Evolutionary conservation across 2,888 invertebrate species (phyloP), one percentile per base, ranked within the genome.

Genomic region (Resseliella maxima): DNA sequence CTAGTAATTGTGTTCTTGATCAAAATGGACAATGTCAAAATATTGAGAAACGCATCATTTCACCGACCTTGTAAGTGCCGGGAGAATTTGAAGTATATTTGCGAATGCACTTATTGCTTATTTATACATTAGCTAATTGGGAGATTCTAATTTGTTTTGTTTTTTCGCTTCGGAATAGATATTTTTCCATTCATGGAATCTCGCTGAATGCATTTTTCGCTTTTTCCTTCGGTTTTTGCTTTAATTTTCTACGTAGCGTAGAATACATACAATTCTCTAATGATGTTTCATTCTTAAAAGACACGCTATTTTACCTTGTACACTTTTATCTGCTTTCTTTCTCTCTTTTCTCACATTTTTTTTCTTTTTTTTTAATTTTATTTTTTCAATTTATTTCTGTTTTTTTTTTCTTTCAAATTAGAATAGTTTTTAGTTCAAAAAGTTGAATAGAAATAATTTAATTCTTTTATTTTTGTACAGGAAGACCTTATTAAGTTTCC

Each of bases 21-120:
- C 72, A 72, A 31, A 31, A 72, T 72, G 72, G 72, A 31, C 72
- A 72, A 72, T 72, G 72, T 15, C 72, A 72, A 72, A 72, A 72
- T 72, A 72, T 1, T 31, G 8, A 72, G 2, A 72, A 35, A 72
- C 72, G 72, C 31, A 12, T 31, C 31, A 15, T 31, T 72, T 72
- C 72, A 31, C 31, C 72, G 72, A 72, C 72, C 72, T 72, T 72
- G 72, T 72, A 72, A 72, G 72, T 72, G 72, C 59, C 31, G 31
- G n/a, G 35, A 35, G 35, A 31, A 15, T 72, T 15, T 31, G 72
- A 72, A 72, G 5, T 59, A 18, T 59, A 15, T 50, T 8, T 12
- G 21, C 50, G 50, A 18, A 8, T 3, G 18, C 50, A 50, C 18
- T 18, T 50, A 50, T 18, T 21, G 18, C 50, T 50, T 50, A 6